Evolutionary conservation across 2,888 invertebrate genomes (phyloP).

Genomic region (Cecidostiba fungosa): DNA sequence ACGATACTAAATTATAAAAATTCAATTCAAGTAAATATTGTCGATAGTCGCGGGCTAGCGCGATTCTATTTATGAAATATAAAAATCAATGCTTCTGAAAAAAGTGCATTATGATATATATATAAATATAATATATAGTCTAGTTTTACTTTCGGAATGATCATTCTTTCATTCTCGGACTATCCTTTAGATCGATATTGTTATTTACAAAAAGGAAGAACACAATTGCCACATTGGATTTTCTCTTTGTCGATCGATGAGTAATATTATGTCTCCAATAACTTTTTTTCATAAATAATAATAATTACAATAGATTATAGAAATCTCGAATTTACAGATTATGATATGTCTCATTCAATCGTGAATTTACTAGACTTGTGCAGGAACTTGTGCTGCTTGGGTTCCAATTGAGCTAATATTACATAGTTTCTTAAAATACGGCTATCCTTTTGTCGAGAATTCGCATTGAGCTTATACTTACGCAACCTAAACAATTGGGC

Average conservation of each 20-base stretch:
- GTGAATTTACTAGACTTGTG: conserved; percentile 57
- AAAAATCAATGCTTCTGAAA: conserved; percentile 63
- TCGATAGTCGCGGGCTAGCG: conserved; percentile 57
- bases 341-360: conserved; percentile 65
- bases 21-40: conserved; percentile 64
- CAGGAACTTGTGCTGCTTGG: conserved; percentile 60
- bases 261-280: conserved; percentile 52
- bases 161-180: conserved; percentile 58
- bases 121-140: conserved; percentile 57
- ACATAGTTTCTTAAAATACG: conserved; percentile 35
- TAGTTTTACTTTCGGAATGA: conserved; percentile 62
- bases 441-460: not conserved
- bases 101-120: conserved; percentile 59
- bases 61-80: conserved; percentile 59
- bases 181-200: conserved; percentile 48
- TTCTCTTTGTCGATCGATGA: conserved; percentile 43
- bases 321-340: conserved; percentile 66
- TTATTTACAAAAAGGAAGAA: conserved; percentile 64
- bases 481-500: conserved; percentile 21
- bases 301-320: conserved; percentile 65
- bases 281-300: conserved; percentile 57
- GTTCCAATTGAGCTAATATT: conserved; percentile 51
- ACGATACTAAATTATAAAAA: conserved; percentile 59
- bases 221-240: conserved; percentile 60
- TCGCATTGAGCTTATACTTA: conserved; percentile 15